Conservation (phyloP, 2,797 vertebrate genomes). For the Sebastes kiyomatsui region DNA sequence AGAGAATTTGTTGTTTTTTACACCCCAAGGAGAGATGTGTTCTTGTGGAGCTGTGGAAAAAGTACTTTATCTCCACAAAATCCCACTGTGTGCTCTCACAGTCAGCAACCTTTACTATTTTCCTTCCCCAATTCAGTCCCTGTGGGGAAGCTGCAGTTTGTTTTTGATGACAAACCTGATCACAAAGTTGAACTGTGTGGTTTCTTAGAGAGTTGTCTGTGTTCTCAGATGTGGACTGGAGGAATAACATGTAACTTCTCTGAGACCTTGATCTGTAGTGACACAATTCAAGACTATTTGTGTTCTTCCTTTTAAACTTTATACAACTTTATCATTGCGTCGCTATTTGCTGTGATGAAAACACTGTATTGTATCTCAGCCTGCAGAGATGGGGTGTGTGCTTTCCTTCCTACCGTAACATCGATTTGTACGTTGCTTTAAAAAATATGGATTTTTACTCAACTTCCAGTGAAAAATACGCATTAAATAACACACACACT, state of each 20-base stretch:
- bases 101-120: neutral
- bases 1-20: neutral
- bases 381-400: neutral
- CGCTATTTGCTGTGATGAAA: constrained; percentile 11
- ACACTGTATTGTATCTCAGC: neutral
- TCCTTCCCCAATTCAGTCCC: neutral
- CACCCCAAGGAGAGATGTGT: neutral
- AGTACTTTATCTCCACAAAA: constrained; percentile 9
- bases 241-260: too few species aligned
- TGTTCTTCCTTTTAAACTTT: neutral
- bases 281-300: neutral
- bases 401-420: neutral
- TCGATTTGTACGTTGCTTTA: neutral
- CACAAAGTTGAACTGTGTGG: constrained; percentile 2
- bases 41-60: neutral
- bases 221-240: neutral
- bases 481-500: neutral
- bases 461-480: constrained; percentile 16
- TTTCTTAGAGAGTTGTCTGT: constrained; percentile 14
- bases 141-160: constrained; percentile 3
- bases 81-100: constrained; percentile 12
- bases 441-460: constrained; percentile 19
- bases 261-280: neutral
- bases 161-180: constrained; percentile 29
- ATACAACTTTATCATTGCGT: neutral